Conservation (phyloP, 1,140 invertebrate species). For the Drosophila micromelanica region DNA sequence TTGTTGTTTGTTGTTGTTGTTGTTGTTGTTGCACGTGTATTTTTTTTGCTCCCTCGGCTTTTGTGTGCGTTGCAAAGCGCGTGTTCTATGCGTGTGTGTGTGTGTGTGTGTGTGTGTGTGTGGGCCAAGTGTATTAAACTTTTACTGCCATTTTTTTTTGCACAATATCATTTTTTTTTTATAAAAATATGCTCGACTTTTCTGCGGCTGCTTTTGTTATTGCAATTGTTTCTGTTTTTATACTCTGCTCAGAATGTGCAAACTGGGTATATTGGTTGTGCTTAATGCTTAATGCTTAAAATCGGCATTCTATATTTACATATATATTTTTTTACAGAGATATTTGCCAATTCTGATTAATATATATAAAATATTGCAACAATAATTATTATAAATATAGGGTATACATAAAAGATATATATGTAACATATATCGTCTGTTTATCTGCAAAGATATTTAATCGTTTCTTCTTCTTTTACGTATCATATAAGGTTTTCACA, state of each 20-base stretch:
- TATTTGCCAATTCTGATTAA: too few species aligned
- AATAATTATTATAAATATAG: too few species aligned
- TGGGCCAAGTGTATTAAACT: slow-evolving; percentile 72
- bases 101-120: slow-evolving; percentile 15
- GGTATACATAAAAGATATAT: too few species aligned
- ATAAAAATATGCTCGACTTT: slow-evolving; percentile 47
- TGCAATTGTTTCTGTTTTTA: slow-evolving; percentile 53
- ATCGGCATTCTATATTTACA: too few species aligned
- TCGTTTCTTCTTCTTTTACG: too few species aligned
- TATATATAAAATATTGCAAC: too few species aligned
- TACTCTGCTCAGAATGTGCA: neutral
- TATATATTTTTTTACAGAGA: too few species aligned
- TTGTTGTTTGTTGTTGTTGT: slow-evolving; percentile 17
- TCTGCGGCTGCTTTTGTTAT: slow-evolving; percentile 46
- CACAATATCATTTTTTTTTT: slow-evolving; percentile 60
- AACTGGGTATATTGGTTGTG: too few species aligned
- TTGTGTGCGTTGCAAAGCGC: slow-evolving; percentile 1
- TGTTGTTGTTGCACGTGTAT: slow-evolving; percentile 23
- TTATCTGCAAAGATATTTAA: too few species aligned
- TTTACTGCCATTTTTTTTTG: slow-evolving; percentile 72
- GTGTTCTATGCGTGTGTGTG: slow-evolving; percentile 19
- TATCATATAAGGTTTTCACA: too few species aligned
- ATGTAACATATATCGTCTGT: too few species aligned
- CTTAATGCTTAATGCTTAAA: too few species aligned
- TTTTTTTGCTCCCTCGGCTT: neutral